A percentile compares a stretch with the other conserved stretches of the same genome.
Evolutionary conservation across 2,797 vertebrate species (phyloP).

Genomic region (Siniperca obscura): DNA sequence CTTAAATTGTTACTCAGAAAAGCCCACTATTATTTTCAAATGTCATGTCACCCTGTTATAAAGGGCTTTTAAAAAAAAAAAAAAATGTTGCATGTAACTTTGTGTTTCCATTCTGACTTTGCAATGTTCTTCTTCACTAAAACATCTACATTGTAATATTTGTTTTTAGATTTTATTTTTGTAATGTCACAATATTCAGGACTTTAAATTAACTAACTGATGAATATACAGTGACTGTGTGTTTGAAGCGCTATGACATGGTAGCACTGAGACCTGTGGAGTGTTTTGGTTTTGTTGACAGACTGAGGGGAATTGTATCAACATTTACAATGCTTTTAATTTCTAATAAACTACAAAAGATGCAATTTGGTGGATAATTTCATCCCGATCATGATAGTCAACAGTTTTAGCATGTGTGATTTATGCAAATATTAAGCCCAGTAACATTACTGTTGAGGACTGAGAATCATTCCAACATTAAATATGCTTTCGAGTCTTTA

Average conservation of each 20-base stretch:
- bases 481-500: neutral
- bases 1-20: neutral
- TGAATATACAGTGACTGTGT: constrained; percentile 56
- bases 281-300: constrained; percentile 53
- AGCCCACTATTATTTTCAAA: constrained; percentile 48
- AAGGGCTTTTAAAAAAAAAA: constrained; percentile 43
- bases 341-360: constrained; percentile 82
- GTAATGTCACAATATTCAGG: constrained; percentile 70
- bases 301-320: constrained; percentile 55
- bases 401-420: neutral
- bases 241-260: constrained; percentile 29
- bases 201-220: constrained; percentile 72
- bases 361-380: constrained; percentile 36
- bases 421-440: neutral
- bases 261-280: constrained; percentile 39
- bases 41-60: constrained; percentile 38
- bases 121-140: constrained; percentile 26
- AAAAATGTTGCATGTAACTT: constrained; percentile 41
- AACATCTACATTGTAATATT: constrained; percentile 59
- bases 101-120: constrained; percentile 26
- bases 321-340: constrained; percentile 76
- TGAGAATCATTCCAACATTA: neutral
- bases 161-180: constrained; percentile 80
- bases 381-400: neutral
- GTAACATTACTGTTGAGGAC: constrained; percentile 1